A percentile compares a stretch with the other conserved stretches of the same genome.
Evolutionary conservation across 2,888 invertebrate species (phyloP).

Genomic region (Hermaeophaga mercurialis): DNA sequence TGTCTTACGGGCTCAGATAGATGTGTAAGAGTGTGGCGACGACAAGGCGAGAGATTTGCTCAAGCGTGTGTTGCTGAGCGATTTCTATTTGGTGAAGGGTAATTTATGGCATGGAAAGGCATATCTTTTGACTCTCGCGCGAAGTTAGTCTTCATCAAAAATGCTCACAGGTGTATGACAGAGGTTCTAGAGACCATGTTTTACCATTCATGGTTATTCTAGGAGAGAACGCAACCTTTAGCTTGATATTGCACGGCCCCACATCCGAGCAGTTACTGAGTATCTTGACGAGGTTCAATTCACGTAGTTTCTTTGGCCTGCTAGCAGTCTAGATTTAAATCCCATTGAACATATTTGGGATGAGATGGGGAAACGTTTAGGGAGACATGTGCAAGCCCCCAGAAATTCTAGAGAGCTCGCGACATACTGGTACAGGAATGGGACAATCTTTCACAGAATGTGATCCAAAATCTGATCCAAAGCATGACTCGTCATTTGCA

Average conservation of each 20-base stretch:
- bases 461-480: slow-evolving; percentile 25
- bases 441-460: slow-evolving; percentile 23
- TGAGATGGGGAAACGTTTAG: background rate
- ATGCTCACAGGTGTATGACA: slow-evolving; percentile 2
- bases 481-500: slow-evolving; percentile 24
- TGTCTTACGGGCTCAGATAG: slow-evolving; percentile 6
- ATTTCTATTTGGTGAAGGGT: slow-evolving; percentile 13
- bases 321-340: background rate
- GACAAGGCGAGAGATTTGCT: slow-evolving; percentile 19
- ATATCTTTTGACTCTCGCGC: background rate
- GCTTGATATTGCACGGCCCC: slow-evolving; percentile 1
- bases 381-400: background rate
- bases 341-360: background rate
- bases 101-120: slow-evolving; percentile 1
- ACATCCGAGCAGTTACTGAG: background rate
- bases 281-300: slow-evolving; percentile 10
- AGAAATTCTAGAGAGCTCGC: slow-evolving; percentile 3
- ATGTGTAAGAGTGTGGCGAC: slow-evolving; percentile 3
- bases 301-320: slow-evolving; percentile 3
- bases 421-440: slow-evolving; percentile 22
- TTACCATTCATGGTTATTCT: background rate
- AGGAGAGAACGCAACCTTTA: background rate
- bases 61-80: slow-evolving; percentile 12
- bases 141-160: background rate
- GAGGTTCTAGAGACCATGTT: slow-evolving; percentile 8